These are phyloP conservation scores for Alauda arvensis DNA, from an alignment of 2,797 vertebrate genomes.

Conservation along the genomic window DNA sequence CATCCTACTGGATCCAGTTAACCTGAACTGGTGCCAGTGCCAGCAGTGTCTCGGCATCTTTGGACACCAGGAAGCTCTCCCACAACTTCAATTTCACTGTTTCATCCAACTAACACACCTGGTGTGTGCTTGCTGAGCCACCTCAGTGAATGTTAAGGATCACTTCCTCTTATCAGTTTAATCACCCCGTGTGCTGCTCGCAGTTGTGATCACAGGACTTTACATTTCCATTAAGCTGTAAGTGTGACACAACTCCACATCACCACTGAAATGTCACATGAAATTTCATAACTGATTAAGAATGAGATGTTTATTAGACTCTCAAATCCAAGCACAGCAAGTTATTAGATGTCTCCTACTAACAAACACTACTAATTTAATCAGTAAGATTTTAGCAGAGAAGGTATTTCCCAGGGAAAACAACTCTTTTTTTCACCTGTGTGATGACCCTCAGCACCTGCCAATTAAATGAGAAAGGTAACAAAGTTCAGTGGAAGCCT, in stretches of 20 bases:
- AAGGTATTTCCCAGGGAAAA: not conserved
- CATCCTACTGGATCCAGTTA: not conserved
- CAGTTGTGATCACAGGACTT: not conserved
- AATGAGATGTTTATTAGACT: not conserved
- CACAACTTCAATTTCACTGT: not conserved
- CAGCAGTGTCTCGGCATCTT: not conserved
- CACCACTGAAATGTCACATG: not conserved
- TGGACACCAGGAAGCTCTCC: not conserved
- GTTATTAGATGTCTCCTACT: not conserved
- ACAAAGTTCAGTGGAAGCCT: not conserved
- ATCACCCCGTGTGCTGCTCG: rapidly evolving
- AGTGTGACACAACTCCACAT: not conserved
- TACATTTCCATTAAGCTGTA: not conserved
- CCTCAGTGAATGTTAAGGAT: rapidly evolving
- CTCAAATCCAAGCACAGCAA: not conserved
- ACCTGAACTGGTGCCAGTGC: not conserved
- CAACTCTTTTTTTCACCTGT: not conserved
- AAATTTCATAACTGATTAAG: not conserved
- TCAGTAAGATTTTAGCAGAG: not conserved
- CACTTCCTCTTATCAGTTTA: not conserved
- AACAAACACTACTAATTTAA: not conserved
- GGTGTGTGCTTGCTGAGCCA: not conserved
- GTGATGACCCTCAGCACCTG: not conserved
- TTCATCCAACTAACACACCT: not conserved
- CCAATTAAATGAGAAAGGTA: not conserved